These are phyloP conservation scores for Bagarius yarrelli DNA, from an alignment of 2,113 vertebrate species.

Conservation along the genomic window DNA sequence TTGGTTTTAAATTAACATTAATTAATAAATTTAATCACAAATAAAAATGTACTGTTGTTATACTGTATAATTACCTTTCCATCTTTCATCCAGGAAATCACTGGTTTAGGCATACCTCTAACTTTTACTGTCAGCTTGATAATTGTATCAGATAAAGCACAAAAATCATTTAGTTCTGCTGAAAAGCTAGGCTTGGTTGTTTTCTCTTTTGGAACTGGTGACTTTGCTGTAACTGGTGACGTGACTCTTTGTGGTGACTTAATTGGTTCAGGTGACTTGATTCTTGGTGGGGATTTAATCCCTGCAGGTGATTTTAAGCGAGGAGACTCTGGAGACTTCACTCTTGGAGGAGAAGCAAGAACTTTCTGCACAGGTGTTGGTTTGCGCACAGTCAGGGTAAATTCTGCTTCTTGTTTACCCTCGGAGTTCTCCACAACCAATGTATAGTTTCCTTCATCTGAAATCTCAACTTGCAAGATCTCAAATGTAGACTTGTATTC, in stretches of 20 bases:
- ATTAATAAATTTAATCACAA: no score
- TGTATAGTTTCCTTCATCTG: constrained; percentile 89
- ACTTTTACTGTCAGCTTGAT: constrained; percentile 68
- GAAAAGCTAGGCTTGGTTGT: constrained; percentile 68
- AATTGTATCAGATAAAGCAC: constrained; percentile 57
- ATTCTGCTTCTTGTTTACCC: constrained; percentile 87
- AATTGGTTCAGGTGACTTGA: constrained; percentile 77
- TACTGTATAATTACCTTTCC: constrained; percentile 67
- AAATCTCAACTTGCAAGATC: constrained; percentile 82
- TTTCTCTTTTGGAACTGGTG: constrained; percentile 67
- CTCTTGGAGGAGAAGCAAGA: constrained; percentile 71
- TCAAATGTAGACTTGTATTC: constrained; percentile 86
- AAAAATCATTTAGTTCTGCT: constrained; percentile 63
- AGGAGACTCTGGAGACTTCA: constrained; percentile 72
- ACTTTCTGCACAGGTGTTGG: constrained; percentile 75
- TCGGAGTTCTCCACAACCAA: constrained; percentile 86
- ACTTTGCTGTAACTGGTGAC: constrained; percentile 75
- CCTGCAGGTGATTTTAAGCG: constrained; percentile 76
- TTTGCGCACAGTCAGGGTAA: constrained; percentile 84
- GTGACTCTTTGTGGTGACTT: constrained; percentile 75
- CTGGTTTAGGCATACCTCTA: constrained; percentile 67
- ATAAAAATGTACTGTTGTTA: constrained; percentile 24
- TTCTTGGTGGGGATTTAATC: constrained; percentile 73
- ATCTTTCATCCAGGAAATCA: constrained; percentile 71
- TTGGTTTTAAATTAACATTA: background rate